Evolutionary conservation across 2,797 vertebrate species (phyloP), one percentile per base, ranked within the genome.

Genomic region (Schizopygopsis pylzovi): DNA sequence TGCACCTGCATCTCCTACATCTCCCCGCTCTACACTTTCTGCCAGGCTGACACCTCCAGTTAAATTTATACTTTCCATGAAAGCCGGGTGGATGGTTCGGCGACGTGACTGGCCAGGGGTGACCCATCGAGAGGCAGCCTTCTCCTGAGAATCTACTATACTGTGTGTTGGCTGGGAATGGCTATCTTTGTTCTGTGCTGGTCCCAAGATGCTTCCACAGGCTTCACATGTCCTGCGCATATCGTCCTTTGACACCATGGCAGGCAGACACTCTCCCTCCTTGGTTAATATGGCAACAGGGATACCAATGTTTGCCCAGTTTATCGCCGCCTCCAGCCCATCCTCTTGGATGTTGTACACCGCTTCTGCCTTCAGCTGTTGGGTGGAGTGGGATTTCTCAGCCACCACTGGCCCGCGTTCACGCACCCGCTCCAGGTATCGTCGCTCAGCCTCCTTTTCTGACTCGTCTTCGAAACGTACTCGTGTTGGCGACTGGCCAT

Each of bases 401-500:
- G 2, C 70, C 1, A 80, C 93, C 2, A 93, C 92, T 59, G 93
- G 93, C 81, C 93, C 96, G 18, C 96, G 95, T 91, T 97, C 96
- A 86, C 93, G 95, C 87, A 96, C 91, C 83, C 96, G 92, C 79
- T 97, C 97, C 91, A 96, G 90, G 90, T 98, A 97, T 3, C 96
- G 96, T 78, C 92, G 95, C 91, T 98, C 96, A 0, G 95, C 97
- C 4, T 98, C 97, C 0, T 94, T 94, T 89, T 96, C 96, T 0
- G 97, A 98, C 89, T 99, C 97, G 13, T 98, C 97, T 88, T 98
- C 96, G 0, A 98, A 98, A 85, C 97, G 96, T 3, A 98, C 97
- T 0, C 96, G 95, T 16, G 97, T 97, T 0, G 95, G 96, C 0
- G 96, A 97, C 8, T 93, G 92, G 25, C 95, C 96, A 4, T 95